Evolutionary conservation across 2,888 invertebrate species (phyloP), one percentile per base, ranked within the genome.

Genomic region (Aleiodes alternator): DNA sequence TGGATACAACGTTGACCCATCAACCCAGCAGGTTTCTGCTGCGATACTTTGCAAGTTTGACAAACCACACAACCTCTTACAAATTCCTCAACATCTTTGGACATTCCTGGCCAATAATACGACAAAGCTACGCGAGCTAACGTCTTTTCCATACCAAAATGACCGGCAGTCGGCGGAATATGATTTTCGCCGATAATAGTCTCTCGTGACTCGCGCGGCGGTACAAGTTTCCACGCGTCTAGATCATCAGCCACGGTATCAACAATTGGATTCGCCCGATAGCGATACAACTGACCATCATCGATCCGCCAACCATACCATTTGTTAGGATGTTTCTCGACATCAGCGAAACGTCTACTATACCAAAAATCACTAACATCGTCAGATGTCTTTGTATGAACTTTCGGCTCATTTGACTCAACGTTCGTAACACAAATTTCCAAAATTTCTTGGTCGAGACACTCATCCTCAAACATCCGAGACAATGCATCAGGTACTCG

Each of bases 401-500:
- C 23, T 23, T 23, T 23, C 2, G 23, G 23, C 2, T 23, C 23
- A 23, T 23, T 23, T 23, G 23, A 23, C 23, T 23, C 23, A 23
- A 23, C 23, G 23, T 23, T 23, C 23, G 23, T 23, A 23, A 23
- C 23, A 23, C 23, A 23, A 23, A 23, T 23, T 23, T 23, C 23
- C 23, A 23, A 23, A 23, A 34, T 9, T n/a, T 59, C 59, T 38
- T 12, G 7, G 61, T 61, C 12, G 12, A 29, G 7, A 59, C 34
- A 14, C 14, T 43, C 38, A 12, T 66, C 59, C n/a, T 79, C 80
- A 14, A 55, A 72, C 31, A 75, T 75, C 9, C 76, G 43, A 0
- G 80, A 81, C 7, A 81, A 53, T 0, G 81, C 80, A 8, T 79
- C 77, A 0, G 77, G 79, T 4, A 80, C 78, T 5, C 74, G 66